These are phyloP conservation scores for Epinephelus coioides DNA, from an alignment of 2,797 vertebrate species.

Conservation along the genomic window DNA sequence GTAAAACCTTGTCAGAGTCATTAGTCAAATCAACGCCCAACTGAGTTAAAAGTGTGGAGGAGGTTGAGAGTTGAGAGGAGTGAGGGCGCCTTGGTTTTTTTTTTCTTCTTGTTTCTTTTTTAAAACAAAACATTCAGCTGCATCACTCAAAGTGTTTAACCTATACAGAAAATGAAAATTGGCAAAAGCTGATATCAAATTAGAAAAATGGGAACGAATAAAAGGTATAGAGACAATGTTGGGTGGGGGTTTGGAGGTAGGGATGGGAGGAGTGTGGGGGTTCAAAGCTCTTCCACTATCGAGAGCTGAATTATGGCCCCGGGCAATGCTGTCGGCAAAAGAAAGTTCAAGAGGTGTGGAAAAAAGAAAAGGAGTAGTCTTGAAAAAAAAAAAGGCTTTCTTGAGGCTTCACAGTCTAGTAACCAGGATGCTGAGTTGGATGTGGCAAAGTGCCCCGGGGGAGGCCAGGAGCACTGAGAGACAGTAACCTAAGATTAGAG, in stretches of 20 bases:
- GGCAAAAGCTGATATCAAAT: constrained; percentile 60
- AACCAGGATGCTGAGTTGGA: constrained; percentile 72
- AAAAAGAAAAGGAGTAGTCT: constrained; percentile 57
- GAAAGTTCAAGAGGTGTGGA: constrained; percentile 81
- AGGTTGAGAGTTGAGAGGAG: constrained; percentile 1
- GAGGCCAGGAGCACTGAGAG: constrained; percentile 65
- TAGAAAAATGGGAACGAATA: constrained; percentile 41
- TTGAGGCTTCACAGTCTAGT: constrained; percentile 67
- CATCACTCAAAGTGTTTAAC: constrained; percentile 6
- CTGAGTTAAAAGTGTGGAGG: constrained; percentile 35
- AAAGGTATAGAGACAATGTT: constrained; percentile 34
- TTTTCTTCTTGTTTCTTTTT: background rate
- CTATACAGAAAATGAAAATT: constrained; percentile 18
- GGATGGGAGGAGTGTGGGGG: constrained; percentile 53
- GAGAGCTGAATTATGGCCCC: constrained; percentile 75
- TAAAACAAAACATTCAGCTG: background rate
- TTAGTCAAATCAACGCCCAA: constrained; percentile 49
- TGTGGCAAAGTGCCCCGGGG: constrained; percentile 70
- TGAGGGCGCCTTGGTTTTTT: background rate
- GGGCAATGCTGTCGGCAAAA: constrained; percentile 78
- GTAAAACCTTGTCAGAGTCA: constrained; percentile 35
- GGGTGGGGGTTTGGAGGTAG: constrained; percentile 30
- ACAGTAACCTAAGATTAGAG: constrained; percentile 76
- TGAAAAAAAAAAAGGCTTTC: constrained; percentile 54
- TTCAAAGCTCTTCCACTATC: constrained; percentile 72